phyloP scores from a whole-genome alignment of 1,140 invertebrate genomes.

The Anthonomus grandis region DNA sequence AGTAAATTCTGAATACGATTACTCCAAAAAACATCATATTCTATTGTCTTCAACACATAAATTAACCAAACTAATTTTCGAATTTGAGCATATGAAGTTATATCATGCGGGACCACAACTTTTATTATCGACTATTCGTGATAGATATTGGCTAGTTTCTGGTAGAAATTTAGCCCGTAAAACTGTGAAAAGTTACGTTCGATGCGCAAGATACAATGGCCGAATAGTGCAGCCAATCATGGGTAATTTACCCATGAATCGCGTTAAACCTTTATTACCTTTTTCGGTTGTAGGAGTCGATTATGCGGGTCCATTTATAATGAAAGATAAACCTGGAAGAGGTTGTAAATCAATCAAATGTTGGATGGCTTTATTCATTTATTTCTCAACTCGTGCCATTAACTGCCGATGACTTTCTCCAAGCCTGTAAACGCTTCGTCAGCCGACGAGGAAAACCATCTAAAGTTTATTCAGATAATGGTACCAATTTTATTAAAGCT shows the following conservation, averaged over 20 bases:
- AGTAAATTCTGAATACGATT: conserved; percentile 16
- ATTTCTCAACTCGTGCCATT: conserved; percentile 45
- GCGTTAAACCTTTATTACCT: too few relatives aligned
- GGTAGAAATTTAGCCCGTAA: background rate
- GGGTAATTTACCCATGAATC: conserved; percentile 45
- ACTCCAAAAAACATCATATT: conserved; percentile 32
- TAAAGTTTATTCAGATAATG: conserved; percentile 35
- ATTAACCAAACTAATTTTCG: conserved; percentile 13
- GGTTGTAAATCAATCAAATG: conserved; percentile 31
- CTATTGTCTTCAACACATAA: conserved; percentile 30
- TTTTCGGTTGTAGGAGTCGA: too few relatives aligned
- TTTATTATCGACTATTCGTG: background rate
- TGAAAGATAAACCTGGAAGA: conserved; percentile 36
- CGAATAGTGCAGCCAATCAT: conserved; percentile 29
- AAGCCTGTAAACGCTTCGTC: conserved; percentile 40
- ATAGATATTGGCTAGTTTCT: background rate
- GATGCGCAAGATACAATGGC: background rate
- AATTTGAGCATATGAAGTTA: background rate
- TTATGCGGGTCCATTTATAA: conserved; percentile 45
- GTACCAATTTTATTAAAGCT: conserved; percentile 25
- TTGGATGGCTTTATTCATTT: too few relatives aligned
- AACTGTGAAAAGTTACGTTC: background rate
- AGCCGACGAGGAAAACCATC: conserved; percentile 33
- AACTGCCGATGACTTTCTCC: conserved; percentile 33
- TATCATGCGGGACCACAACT: background rate